A percentile compares a stretch with the other conserved stretches of the same genome.
These are phyloP conservation scores for Cecropterus lyciades DNA, from an alignment of 1,140 invertebrate genomes.

Conservation along the genomic window DNA sequence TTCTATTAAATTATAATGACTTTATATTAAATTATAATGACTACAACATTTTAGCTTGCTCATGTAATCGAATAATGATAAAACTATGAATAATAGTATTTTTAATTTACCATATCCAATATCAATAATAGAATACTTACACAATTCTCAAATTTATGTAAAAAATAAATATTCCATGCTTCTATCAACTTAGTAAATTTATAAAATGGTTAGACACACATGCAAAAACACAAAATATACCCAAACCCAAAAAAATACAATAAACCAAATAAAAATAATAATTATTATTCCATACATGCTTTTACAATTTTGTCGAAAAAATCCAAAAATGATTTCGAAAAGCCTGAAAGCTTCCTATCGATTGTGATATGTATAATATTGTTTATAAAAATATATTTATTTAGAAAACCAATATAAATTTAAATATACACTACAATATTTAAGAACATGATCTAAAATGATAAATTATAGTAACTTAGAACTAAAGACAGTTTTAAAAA, in stretches of 20 bases:
- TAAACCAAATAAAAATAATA: too few relatives aligned
- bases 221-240: conserved; percentile 33
- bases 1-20: too few relatives aligned
- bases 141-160: too few relatives aligned
- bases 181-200: not conserved
- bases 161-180: too few relatives aligned
- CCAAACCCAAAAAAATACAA: conserved; percentile 54
- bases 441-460: conserved; percentile 40
- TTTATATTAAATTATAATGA: too few relatives aligned
- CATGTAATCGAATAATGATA: too few relatives aligned
- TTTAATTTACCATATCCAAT: too few relatives aligned
- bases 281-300: conserved; percentile 74
- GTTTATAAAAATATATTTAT: conserved; percentile 61
- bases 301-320: conserved; percentile 33
- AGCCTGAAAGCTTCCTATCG: conserved; percentile 78
- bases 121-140: too few relatives aligned
- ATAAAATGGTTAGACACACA: not conserved
- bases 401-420: conserved; percentile 45
- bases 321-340: conserved; percentile 1
- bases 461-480: conserved; percentile 36
- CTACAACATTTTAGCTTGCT: too few relatives aligned
- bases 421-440: conserved; percentile 44
- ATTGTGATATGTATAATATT: conserved; percentile 63
- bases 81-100: too few relatives aligned
- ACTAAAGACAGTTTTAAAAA: conserved; percentile 15